These are phyloP conservation scores for Bovichtus diacanthus DNA, from an alignment of 2,797 vertebrate genomes.

Conservation along the genomic window DNA sequence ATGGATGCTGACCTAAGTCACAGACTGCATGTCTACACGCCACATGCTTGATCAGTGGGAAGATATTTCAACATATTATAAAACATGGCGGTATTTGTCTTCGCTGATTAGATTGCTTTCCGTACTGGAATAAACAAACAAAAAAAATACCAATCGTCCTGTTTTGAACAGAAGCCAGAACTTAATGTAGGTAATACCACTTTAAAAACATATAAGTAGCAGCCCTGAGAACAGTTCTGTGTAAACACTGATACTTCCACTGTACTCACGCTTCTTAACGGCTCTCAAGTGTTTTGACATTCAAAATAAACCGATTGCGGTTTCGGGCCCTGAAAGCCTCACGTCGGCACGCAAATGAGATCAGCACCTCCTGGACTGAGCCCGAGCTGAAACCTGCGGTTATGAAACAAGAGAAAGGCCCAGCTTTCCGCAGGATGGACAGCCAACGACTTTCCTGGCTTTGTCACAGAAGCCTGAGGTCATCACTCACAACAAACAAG, in stretches of 20 bases:
- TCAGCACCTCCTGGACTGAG: constrained; percentile 55
- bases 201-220: constrained; percentile 11
- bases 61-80: constrained; percentile 27
- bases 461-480: constrained; percentile 51
- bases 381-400: constrained; percentile 54
- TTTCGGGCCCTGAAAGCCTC: constrained; percentile 53
- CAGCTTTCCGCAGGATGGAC: constrained; percentile 60
- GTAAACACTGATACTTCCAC: constrained; percentile 21
- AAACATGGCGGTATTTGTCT: constrained; percentile 17
- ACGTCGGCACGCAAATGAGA: constrained; percentile 70
- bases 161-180: constrained; percentile 1
- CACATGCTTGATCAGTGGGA: constrained; percentile 22
- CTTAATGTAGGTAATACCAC: background rate
- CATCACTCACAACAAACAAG: constrained; percentile 46
- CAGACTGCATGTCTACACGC: constrained; percentile 20
- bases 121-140: constrained; percentile 11
- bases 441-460: constrained; percentile 63
- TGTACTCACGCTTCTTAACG: constrained; percentile 20
- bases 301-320: constrained; percentile 66
- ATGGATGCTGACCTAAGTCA: constrained; percentile 32
- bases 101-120: background rate
- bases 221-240: constrained; percentile 13
- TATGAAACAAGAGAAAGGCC: constrained; percentile 68
- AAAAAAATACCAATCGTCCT: background rate
- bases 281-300: constrained; percentile 50